Evolutionary conservation across 2,888 invertebrate genomes (phyloP), one percentile per base, ranked within the genome.

Genomic region (Amblyteles armatorius): DNA sequence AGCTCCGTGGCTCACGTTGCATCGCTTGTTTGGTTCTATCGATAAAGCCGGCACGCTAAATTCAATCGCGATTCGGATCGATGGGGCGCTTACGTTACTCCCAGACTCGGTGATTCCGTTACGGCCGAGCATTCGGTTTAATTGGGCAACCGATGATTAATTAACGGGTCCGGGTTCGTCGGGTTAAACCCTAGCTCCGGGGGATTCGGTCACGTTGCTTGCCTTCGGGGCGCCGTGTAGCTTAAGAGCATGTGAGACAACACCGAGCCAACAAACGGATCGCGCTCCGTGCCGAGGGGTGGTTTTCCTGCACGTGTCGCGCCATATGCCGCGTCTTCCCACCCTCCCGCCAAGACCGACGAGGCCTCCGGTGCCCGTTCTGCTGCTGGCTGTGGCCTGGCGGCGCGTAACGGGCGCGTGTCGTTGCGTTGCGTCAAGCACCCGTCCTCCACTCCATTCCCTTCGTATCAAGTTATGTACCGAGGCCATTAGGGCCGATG

Each of bases 261-360:
- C 40, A 44, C n/a, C 60, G 29, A 33, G 48, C 48, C n/a, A 33
- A 36, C 71, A 36, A 52, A 44, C 44, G 55, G 44, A 55, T 33
- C 69, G 29, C 29, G 22, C 48, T 13, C 55, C 69, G 48, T 22
- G 44, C 40, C 68, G 48, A 74, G 69, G 84, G 78, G 73, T 69
- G 78, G 52, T 81, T 81, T 78, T 69, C 77, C 52, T 81, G 90
- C 89, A 90, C 88, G 89, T 90, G 90, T 90, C 89, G 88, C 87
- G 88, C 89, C 90, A 88, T 88, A 88, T 86, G 84, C 65, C 73
- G 60, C 69, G 78, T 79, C 85, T 85, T 85, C 86, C 88, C 87
- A 88, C 87, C 11, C 40, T 48, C 7, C 40, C 13, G n/a, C 13
- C 3, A 44, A 48, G 26, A 68, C 81, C 57, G 26, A 33, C 52